Percentiles rank a stretch among this genome's conserved stretches.
Conservation (phyloP, 1,140 invertebrate genomes). For the Cherax quadricarinatus region DNA sequence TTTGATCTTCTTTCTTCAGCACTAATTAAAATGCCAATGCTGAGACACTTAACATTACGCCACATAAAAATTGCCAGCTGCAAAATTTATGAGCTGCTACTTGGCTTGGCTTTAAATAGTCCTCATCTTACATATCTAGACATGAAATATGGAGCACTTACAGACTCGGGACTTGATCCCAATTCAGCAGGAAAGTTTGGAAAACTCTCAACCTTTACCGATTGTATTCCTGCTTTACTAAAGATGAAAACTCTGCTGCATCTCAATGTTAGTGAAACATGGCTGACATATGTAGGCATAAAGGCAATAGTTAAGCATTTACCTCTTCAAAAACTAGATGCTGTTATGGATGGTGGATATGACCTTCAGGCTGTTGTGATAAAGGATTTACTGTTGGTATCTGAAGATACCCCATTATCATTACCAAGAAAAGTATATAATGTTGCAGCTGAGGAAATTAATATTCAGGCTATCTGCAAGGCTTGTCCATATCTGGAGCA, state of each 20-base stretch:
- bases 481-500: constrained; percentile 36
- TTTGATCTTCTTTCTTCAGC: constrained; percentile 37
- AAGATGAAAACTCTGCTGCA: constrained; percentile 42
- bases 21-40: constrained; percentile 41
- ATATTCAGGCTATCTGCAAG: constrained; percentile 25
- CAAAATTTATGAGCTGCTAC: constrained; percentile 20
- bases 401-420: constrained; percentile 6
- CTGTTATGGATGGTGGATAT: constrained; percentile 37
- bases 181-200: constrained; percentile 34
- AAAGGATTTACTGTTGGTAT: constrained; percentile 6
- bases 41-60: constrained; percentile 38
- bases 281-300: constrained; percentile 37
- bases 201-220: not conserved
- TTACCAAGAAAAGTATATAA: constrained; percentile 25
- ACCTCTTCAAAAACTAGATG: constrained; percentile 32
- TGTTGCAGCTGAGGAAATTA: constrained; percentile 20
- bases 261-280: constrained; percentile 47
- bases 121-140: constrained; percentile 46
- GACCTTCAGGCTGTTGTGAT: constrained; percentile 52
- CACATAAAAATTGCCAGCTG: constrained; percentile 38
- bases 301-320: constrained; percentile 44
- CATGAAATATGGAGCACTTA: constrained; percentile 35
- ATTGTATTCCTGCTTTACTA: constrained; percentile 54
- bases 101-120: constrained; percentile 43
- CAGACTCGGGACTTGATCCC: constrained; percentile 48